Conservation (phyloP, 2,113 vertebrate species). For the Dipodomys ordii region DNA sequence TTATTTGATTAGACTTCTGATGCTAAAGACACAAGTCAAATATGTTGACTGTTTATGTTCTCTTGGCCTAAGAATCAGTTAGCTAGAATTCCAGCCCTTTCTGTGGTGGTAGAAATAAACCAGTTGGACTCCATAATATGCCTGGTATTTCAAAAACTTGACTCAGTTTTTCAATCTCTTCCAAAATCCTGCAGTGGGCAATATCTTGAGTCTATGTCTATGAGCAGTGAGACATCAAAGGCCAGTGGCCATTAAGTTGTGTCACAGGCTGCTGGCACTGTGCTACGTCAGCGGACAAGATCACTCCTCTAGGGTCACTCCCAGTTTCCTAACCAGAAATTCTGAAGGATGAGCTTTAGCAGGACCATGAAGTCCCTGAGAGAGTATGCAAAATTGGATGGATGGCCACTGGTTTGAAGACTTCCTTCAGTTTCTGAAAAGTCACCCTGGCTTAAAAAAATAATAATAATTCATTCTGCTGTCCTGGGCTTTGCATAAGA, state of each 20-base stretch:
- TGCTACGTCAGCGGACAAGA: too few species aligned
- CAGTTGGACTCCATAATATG: neutral
- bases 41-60: constrained; percentile 36
- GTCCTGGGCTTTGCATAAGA: neutral
- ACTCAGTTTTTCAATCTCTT: constrained; percentile 15
- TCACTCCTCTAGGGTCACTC: neutral
- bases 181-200: neutral
- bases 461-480: neutral
- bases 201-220: neutral
- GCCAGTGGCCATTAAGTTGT: neutral
- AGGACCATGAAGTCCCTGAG: neutral
- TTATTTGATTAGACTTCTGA: constrained; percentile 57
- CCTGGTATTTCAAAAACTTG: neutral
- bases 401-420: neutral
- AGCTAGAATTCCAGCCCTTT: constrained; percentile 15
- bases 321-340: neutral
- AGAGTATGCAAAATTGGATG: neutral
- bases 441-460: neutral
- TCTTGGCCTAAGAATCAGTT: constrained; percentile 25
- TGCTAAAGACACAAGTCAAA: constrained; percentile 40
- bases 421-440: constrained; percentile 43
- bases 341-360: neutral
- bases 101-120: constrained; percentile 13
- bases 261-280: neutral
- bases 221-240: neutral